Evolutionary conservation across 2,113 vertebrate species (phyloP).

Genomic region (Gila orcuttii): DNA sequence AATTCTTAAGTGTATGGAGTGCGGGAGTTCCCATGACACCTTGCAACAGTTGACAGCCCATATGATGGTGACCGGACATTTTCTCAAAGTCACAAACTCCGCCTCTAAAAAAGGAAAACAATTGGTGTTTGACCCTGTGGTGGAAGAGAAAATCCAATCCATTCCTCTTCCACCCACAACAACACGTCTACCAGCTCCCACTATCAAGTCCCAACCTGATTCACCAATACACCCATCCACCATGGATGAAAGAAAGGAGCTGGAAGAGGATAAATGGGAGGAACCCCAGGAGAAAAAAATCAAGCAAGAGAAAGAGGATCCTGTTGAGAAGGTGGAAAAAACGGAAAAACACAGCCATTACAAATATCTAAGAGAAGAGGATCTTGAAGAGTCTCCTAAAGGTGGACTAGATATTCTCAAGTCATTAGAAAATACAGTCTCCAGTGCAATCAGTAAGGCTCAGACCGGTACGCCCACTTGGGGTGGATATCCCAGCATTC

Average conservation of each 20-base stretch:
- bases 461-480: conserved; percentile 97
- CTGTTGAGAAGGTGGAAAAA: conserved; percentile 83
- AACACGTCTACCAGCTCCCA: conserved; percentile 85
- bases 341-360: conserved; percentile 83
- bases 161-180: conserved; percentile 95
- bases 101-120: conserved; percentile 98
- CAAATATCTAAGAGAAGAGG: conserved; percentile 95
- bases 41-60: conserved; percentile 98
- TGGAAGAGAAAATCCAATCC: conserved; percentile 97
- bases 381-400: conserved; percentile 93
- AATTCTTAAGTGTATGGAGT: conserved; percentile 99
- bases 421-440: conserved; percentile 96
- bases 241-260: conserved; percentile 82
- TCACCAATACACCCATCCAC: conserved; percentile 77
- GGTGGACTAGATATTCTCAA: conserved; percentile 95
- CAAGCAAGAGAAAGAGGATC: conserved; percentile 92
- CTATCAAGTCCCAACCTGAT: conserved; percentile 83
- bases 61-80: conserved; percentile 99
- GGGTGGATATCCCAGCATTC: conserved; percentile 98
- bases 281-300: conserved; percentile 84
- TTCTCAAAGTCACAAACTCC: conserved; percentile 96
- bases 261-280: conserved; percentile 75
- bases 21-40: conserved; percentile 97
- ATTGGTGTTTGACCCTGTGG: conserved; percentile 89
- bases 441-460: conserved; percentile 97